Percentiles rank a stretch among this genome's conserved stretches.
Conservation (phyloP, 2,797 vertebrate species). For the Sphenodon punctatus region DNA sequence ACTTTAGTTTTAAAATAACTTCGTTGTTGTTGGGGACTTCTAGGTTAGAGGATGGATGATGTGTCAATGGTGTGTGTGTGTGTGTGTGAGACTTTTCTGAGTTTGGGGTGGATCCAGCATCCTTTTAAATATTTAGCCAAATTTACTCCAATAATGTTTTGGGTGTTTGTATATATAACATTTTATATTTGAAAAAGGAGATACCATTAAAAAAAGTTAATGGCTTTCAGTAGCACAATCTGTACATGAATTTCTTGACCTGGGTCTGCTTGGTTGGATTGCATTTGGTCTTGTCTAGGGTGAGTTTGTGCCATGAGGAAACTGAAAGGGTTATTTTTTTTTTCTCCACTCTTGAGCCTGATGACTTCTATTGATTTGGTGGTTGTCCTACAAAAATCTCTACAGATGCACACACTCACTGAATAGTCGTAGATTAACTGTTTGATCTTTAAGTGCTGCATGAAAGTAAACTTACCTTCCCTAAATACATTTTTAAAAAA, state of each 20-base stretch:
- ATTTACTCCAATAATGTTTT: too few species aligned
- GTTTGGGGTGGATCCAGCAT: too few species aligned
- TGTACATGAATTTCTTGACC: too few species aligned
- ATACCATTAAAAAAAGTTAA: background rate
- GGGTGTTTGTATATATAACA: too few species aligned
- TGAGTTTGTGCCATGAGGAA: slow-evolving; percentile 36
- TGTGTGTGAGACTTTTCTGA: too few species aligned
- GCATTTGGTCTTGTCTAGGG: background rate
- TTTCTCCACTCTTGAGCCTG: slow-evolving; percentile 47
- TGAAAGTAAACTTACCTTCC: slow-evolving; percentile 63
- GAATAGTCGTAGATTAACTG: slow-evolving; percentile 63
- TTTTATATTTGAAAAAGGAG: too few species aligned
- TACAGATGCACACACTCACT: slow-evolving; percentile 53
- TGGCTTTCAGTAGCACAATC: too few species aligned
- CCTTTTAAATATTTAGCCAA: too few species aligned
- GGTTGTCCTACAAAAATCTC: slow-evolving; percentile 55
- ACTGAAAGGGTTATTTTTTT: slow-evolving; percentile 40
- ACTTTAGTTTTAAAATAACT: too few species aligned
- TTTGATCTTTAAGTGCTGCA: slow-evolving; percentile 59
- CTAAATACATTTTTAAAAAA: slow-evolving; percentile 59
- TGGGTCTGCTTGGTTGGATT: slow-evolving; percentile 10
- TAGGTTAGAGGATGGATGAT: too few species aligned
- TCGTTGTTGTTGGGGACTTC: too few species aligned
- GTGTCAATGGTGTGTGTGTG: too few species aligned
- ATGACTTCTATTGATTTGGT: slow-evolving; percentile 63